These are phyloP conservation scores for Melanostoma scalare DNA, from an alignment of 2,888 invertebrate species.

Conservation along the genomic window DNA sequence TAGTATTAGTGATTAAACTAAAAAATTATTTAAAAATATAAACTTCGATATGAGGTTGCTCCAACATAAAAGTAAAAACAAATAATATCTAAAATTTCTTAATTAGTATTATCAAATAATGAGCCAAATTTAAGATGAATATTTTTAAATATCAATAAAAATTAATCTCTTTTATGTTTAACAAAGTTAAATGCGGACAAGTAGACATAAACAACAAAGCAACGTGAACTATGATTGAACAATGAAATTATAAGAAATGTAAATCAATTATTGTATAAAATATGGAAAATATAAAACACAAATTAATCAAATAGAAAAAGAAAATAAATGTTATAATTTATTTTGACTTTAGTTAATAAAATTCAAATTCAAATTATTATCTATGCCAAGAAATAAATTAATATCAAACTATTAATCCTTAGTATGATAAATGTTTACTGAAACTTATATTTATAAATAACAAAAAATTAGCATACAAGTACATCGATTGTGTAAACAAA, in stretches of 20 bases:
- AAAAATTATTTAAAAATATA: no score
- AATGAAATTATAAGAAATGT: constrained; percentile 54
- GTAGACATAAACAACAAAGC: background rate
- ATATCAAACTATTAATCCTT: constrained; percentile 62
- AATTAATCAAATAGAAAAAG: constrained; percentile 10
- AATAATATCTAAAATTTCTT: no score
- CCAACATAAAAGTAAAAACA: no score
- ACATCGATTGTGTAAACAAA: constrained; percentile 65
- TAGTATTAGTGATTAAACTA: no score
- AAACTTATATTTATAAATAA: constrained; percentile 4
- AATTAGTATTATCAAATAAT: background rate
- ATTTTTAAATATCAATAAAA: constrained; percentile 14
- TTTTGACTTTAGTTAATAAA: constrained; percentile 38
- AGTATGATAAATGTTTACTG: constrained; percentile 31
- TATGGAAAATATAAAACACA: constrained; percentile 19
- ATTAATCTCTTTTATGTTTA: background rate
- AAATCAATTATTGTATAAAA: constrained; percentile 60
- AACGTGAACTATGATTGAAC: constrained; percentile 9
- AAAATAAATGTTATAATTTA: constrained; percentile 47
- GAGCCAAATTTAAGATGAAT: background rate
- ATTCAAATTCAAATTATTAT: constrained; percentile 32
- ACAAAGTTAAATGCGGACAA: background rate
- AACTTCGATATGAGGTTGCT: no score
- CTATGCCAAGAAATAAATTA: constrained; percentile 71
- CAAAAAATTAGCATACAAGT: constrained; percentile 15